A percentile compares a stretch with the other conserved stretches of the same genome.
phyloP scores from a whole-genome alignment of 2,888 invertebrate genomes.

The Epirrhoe alternata region DNA sequence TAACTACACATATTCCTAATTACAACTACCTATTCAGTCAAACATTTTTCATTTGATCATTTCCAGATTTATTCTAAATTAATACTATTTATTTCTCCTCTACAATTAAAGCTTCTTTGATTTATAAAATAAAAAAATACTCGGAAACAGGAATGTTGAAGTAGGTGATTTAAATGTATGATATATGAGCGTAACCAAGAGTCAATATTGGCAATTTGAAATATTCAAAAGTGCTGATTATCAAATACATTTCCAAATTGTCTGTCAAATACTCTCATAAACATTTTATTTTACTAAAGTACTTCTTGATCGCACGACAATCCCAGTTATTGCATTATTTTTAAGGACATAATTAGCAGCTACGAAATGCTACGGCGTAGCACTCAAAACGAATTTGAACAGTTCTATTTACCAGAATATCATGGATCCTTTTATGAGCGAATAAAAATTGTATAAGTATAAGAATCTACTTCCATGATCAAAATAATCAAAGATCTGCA shows the following conservation, averaged over 20 bases:
- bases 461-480: too few relatives aligned
- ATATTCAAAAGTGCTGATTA: background rate
- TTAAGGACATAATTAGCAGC: background rate
- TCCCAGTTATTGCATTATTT: background rate
- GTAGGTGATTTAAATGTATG: background rate
- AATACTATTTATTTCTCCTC: slow-evolving; percentile 52
- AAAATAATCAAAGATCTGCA: background rate
- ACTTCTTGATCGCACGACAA: slow-evolving; percentile 10
- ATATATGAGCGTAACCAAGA: background rate
- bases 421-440: too few relatives aligned
- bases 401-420: background rate
- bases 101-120: slow-evolving; percentile 80
- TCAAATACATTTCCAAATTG: background rate
- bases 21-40: slow-evolving; percentile 57
- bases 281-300: background rate
- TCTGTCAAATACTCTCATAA: slow-evolving; percentile 3
- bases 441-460: too few relatives aligned
- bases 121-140: slow-evolving; percentile 62
- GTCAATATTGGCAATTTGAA: background rate
- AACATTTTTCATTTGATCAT: slow-evolving; percentile 54
- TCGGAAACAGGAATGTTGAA: slow-evolving; percentile 18
- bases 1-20: slow-evolving; percentile 42
- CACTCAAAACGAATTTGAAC: background rate
- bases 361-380: slow-evolving; percentile 13
- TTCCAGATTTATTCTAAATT: slow-evolving; percentile 53